phyloP scores from a whole-genome alignment of 2,888 invertebrate genomes.

The Meteorus colon region DNA sequence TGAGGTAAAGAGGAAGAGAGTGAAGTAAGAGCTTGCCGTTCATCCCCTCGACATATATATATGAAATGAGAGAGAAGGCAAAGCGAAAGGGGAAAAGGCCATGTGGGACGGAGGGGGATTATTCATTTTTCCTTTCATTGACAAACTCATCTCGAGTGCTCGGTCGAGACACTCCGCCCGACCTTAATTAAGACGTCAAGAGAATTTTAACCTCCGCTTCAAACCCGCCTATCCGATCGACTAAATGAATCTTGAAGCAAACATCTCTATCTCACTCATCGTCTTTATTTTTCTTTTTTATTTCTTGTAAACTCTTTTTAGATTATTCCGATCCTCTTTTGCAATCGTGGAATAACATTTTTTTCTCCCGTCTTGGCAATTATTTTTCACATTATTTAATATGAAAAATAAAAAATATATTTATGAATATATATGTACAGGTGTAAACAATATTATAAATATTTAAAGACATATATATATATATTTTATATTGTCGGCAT shows the following conservation, averaged over 20 bases:
- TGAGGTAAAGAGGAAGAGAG: constrained; percentile 22
- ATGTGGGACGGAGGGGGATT: constrained; percentile 39
- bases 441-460: background rate
- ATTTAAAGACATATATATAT: background rate
- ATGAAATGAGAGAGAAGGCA: background rate
- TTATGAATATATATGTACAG: background rate
- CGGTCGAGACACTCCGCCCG: constrained; percentile 38
- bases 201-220: constrained; percentile 51
- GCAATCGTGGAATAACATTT: constrained; percentile 3
- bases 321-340: constrained; percentile 32
- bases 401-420: background rate
- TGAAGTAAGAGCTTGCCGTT: constrained; percentile 29
- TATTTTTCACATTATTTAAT: constrained; percentile 1
- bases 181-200: constrained; percentile 47
- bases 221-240: constrained; percentile 48
- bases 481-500: constrained; percentile 47
- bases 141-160: constrained; percentile 47
- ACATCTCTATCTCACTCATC: constrained; percentile 26
- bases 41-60: constrained; percentile 25
- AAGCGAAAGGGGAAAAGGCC: constrained; percentile 43
- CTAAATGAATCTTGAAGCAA: constrained; percentile 50
- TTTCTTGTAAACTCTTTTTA: constrained; percentile 31
- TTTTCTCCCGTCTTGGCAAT: background rate
- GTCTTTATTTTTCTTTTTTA: constrained; percentile 26
- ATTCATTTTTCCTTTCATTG: constrained; percentile 45